phyloP scores from a whole-genome alignment of 37 sponge, comb jelly and placozoan species.

The Aphrocallistes beatrix region DNA sequence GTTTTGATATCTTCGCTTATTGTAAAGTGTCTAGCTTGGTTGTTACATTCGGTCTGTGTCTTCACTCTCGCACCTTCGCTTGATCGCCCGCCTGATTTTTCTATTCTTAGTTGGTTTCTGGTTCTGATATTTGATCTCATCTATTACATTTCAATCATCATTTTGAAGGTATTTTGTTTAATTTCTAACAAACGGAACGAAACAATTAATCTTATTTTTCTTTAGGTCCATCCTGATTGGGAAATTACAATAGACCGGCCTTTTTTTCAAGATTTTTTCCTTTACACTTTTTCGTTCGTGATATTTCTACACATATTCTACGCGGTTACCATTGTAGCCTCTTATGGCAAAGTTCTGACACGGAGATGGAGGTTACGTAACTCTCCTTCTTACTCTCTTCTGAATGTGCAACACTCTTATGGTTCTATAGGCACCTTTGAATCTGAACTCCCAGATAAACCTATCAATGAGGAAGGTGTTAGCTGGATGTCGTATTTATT shows the following conservation, averaged over 20 bases:
- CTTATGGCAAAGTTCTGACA: neutral
- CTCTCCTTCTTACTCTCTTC: neutral
- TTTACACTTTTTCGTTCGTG: neutral
- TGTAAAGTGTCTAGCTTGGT: neutral
- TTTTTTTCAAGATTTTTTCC: neutral
- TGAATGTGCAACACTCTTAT: neutral
- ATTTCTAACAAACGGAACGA: neutral
- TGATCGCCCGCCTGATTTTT: neutral
- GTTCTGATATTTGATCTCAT: neutral
- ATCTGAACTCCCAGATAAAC: neutral
- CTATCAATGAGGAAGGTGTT: neutral
- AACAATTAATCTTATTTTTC: too few species aligned
- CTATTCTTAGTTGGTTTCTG: neutral
- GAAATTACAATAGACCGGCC: neutral
- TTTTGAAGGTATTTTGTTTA: neutral
- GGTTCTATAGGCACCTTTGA: neutral
- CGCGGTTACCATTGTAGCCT: neutral
- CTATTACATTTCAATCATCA: neutral
- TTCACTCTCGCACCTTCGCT: neutral
- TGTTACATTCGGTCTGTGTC: neutral
- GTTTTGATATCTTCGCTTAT: neutral
- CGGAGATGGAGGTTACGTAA: neutral
- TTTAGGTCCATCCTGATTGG: neutral
- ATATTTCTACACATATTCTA: neutral
- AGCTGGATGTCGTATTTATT: neutral